Conservation (phyloP, 2,888 invertebrate species). For the Hypsopygia costalis region DNA sequence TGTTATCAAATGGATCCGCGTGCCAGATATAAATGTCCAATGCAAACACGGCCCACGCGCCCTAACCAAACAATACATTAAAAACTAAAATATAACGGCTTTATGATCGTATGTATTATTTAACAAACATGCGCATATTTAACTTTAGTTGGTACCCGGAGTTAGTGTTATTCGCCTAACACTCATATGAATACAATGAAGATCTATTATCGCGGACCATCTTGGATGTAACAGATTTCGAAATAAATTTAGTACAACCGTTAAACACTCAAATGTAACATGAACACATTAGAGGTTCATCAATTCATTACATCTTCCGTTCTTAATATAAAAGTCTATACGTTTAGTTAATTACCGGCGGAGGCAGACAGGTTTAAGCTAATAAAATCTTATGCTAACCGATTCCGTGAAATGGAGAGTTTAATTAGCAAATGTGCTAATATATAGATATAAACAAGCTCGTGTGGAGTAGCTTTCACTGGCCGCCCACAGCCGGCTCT, state of each 20-base stretch:
- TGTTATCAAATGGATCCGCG: conserved; percentile 2
- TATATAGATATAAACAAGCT: conserved; percentile 43
- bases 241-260: conserved; percentile 33
- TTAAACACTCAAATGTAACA: conserved; percentile 23
- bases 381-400: conserved; percentile 10
- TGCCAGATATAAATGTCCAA: conserved; percentile 26
- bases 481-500: conserved; percentile 39
- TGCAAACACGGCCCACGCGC: conserved; percentile 41
- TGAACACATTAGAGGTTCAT: conserved; percentile 13
- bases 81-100: conserved; percentile 33
- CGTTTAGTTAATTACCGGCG: conserved; percentile 1
- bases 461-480: conserved; percentile 57
- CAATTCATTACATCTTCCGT: conserved; percentile 5
- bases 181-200: conserved; percentile 62
- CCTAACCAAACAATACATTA: conserved; percentile 49
- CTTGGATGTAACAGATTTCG: conserved; percentile 27
- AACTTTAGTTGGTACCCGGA: conserved; percentile 27
- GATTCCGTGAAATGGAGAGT: conserved; percentile 47
- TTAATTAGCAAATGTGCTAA: conserved; percentile 48
- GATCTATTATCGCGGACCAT: conserved; percentile 38
- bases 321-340: conserved; percentile 1
- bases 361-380: conserved; percentile 8
- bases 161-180: conserved; percentile 34
- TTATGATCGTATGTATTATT: conserved; percentile 24
- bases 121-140: conserved; percentile 37